Conservation (phyloP, 2,113 vertebrate genomes). For the Carassius carassius region DNA sequence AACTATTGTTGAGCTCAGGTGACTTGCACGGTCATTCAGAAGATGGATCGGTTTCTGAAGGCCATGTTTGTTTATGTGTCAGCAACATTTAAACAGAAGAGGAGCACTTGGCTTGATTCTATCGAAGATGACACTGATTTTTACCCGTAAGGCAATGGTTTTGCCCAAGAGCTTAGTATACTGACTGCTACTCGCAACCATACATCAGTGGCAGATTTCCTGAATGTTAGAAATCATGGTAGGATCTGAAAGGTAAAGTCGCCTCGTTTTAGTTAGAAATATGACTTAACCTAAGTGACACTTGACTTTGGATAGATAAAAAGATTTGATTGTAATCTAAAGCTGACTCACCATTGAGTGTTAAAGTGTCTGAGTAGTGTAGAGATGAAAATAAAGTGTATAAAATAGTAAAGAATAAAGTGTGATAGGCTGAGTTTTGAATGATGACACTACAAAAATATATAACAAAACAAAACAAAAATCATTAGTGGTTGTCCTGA, state of each 20-base stretch:
- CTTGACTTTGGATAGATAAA: background rate
- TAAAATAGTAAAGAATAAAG: background rate
- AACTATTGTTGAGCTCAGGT: too few relatives aligned
- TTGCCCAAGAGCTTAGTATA: slow-evolving; percentile 23
- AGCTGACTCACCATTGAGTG: slow-evolving; percentile 29
- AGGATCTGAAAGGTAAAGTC: background rate
- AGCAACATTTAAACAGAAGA: slow-evolving; percentile 2
- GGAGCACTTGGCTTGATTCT: slow-evolving; percentile 37
- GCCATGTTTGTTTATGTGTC: background rate
- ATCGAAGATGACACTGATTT: slow-evolving; percentile 6
- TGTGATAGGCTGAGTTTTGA: background rate
- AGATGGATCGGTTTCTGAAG: too few relatives aligned
- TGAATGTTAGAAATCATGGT: slow-evolving; percentile 32
- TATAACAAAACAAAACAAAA: background rate
- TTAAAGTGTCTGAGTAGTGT: background rate
- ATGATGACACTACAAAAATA: background rate
- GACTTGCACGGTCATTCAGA: too few relatives aligned
- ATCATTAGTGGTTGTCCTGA: background rate
- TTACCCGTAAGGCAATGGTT: slow-evolving; percentile 35
- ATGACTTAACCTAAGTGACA: background rate
- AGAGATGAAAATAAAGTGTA: background rate
- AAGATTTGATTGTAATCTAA: slow-evolving; percentile 11
- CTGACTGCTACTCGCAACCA: slow-evolving; percentile 20
- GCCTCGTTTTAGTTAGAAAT: background rate
- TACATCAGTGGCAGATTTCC: slow-evolving; percentile 11